Base-by-base conservation (phyloP, 2,888 invertebrate genomes). In the Adelphocoris suturalis region DNA sequence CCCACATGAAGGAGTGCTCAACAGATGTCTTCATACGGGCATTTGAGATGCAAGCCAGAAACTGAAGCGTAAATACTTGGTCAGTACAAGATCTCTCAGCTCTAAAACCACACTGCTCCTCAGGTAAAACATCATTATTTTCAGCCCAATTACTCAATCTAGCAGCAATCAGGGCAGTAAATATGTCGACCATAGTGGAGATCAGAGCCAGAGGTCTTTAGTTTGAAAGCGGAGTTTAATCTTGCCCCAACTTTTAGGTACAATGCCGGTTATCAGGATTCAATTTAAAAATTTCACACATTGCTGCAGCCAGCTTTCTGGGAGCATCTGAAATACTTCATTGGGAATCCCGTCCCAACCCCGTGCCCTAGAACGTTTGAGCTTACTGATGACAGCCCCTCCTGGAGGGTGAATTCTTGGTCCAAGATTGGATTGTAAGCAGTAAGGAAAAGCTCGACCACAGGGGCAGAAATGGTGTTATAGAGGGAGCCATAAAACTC, bases 401-500 rank as follows among this genome's bases (percentile, higher is more conserved):
- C 61, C 61, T 7, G 19, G n/a, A 61, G 61, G 61, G 61, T 61
- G 61, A 61, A 61, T 19, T 61, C 61, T n/a, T n/a, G 11, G 19
- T 61, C 61, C 1, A 61, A 61, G 0, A 61, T 61, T n/a, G 52
- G 52, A 52, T 52, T 52, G 52, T 5, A 52, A 52, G 12, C 52
- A 3, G 3, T 7, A 37, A 37, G 37, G 7, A 2, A 16, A 61
- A 61, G 61, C 19, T 61, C 61, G 61, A n/a, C 19, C 19, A 7
- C 7, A 2, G 37, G 37, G 37, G 37, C 2, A 61, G 0, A 61
- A 9, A 1, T n/a, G 19, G n/a, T n/a, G 9, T n/a, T 19, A n/a
- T 61, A 61, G 61, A 61, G n/a, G 61, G 61, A 61, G 61, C 61
- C 19, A 61, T 61, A 61, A 61, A 61, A 61, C 61, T 61, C 61